These are phyloP conservation scores for Eledona agricola DNA, from an alignment of 2,888 invertebrate species.

Conservation along the genomic window DNA sequence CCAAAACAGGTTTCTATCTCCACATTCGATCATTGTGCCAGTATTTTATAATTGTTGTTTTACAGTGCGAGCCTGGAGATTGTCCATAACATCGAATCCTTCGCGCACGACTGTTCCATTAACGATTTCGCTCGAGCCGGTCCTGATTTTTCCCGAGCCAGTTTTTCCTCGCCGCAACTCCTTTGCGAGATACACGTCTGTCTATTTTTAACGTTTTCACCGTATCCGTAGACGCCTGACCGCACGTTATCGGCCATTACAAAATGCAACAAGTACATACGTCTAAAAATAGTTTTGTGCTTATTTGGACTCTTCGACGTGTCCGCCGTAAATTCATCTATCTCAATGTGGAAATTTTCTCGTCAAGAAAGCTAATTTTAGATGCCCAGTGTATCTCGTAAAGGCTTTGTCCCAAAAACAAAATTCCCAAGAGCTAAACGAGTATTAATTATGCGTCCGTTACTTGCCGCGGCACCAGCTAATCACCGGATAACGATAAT, in stretches of 20 bases:
- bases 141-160: constrained; percentile 8
- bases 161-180: constrained; percentile 10
- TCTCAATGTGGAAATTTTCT: constrained; percentile 3
- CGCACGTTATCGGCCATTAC: constrained; percentile 19
- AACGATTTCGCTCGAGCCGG: constrained; percentile 1
- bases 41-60: not conserved
- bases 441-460: constrained; percentile 19
- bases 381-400: not conserved
- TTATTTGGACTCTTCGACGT: constrained; percentile 9
- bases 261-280: constrained; percentile 20
- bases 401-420: constrained; percentile 1
- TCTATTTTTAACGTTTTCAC: constrained; percentile 23
- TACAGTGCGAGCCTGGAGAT: too few relatives aligned
- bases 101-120: constrained; percentile 23
- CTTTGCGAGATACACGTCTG: constrained; percentile 10
- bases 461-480: constrained; percentile 9
- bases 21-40: constrained; percentile 16
- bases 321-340: not conserved
- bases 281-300: constrained; percentile 20
- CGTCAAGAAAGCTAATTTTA: not conserved
- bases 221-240: constrained; percentile 12
- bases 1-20: constrained; percentile 23
- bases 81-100: constrained; percentile 20
- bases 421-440: constrained; percentile 14
- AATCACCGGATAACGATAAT: constrained; percentile 24